Evolutionary conservation across 2,113 vertebrate species (phyloP).

Genomic region (Dinomys branickii): DNA sequence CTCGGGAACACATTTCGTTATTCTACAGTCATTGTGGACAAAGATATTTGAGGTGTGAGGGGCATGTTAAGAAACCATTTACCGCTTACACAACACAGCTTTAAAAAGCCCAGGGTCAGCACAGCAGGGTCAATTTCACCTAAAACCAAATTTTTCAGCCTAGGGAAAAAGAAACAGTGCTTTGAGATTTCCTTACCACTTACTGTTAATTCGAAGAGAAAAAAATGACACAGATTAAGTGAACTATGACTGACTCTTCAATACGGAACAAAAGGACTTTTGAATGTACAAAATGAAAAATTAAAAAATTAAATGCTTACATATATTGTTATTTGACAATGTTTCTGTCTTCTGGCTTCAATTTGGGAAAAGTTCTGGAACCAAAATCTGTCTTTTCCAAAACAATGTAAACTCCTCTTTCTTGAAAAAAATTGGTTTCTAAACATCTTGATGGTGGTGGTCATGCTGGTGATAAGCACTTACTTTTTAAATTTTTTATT

Average conservation of each 20-base stretch:
- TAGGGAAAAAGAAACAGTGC: slow-evolving; percentile 43
- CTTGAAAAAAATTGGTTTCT: not conserved
- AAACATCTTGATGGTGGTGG: slow-evolving; percentile 13
- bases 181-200: slow-evolving; percentile 69
- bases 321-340: not conserved
- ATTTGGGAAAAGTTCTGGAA: slow-evolving; percentile 28
- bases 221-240: slow-evolving; percentile 53
- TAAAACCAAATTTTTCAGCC: slow-evolving; percentile 64
- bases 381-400: slow-evolving; percentile 39
- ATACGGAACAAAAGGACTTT: not conserved
- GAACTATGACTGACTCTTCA: not conserved
- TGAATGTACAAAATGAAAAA: slow-evolving; percentile 32
- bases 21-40: slow-evolving; percentile 64
- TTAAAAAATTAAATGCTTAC: not conserved
- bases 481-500: slow-evolving; percentile 24
- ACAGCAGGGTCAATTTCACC: slow-evolving; percentile 69
- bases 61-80: slow-evolving; percentile 76
- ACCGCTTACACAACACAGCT: slow-evolving; percentile 69
- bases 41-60: slow-evolving; percentile 71
- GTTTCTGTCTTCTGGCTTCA: not conserved
- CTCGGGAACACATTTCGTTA: slow-evolving; percentile 59
- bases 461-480: not conserved
- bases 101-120: slow-evolving; percentile 67
- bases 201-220: slow-evolving; percentile 65
- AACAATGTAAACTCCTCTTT: slow-evolving; percentile 14